These are phyloP conservation scores for Acanthiza pusilla DNA, from an alignment of 2,797 vertebrate genomes.

Conservation along the genomic window DNA sequence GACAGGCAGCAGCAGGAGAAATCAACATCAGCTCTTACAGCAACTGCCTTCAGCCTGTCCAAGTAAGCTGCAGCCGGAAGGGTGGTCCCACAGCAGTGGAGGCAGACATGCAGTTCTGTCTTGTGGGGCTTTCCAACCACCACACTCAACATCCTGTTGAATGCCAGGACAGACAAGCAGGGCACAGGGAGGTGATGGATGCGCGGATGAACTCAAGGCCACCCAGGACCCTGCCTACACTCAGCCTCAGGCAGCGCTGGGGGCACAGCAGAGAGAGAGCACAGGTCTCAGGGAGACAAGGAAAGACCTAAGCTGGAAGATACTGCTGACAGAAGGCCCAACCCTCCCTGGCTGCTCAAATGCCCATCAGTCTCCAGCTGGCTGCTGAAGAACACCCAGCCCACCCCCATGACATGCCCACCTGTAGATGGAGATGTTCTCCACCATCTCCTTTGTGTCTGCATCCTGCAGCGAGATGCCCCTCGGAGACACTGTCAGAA, in stretches of 20 bases:
- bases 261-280: background rate
- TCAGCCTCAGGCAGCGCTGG: background rate
- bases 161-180: background rate
- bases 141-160: background rate
- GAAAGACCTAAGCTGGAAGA: background rate
- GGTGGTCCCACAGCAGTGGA: background rate
- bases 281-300: background rate
- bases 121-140: background rate
- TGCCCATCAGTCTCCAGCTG: background rate
- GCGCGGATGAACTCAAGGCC: background rate
- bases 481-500: conserved; percentile 85
- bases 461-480: conserved; percentile 87
- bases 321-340: background rate
- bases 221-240: background rate
- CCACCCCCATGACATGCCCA: background rate
- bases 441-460: conserved; percentile 82
- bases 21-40: background rate
- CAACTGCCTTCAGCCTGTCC: background rate
- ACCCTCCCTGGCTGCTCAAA: background rate
- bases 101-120: background rate
- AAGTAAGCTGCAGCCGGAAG: background rate
- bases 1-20: background rate
- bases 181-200: background rate
- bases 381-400: background rate
- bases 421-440: conserved; percentile 93